Percentiles rank a stretch among this genome's conserved stretches.
Evolutionary conservation across 2,113 vertebrate species (phyloP).

Genomic region (Sinosuthora webbiana): DNA sequence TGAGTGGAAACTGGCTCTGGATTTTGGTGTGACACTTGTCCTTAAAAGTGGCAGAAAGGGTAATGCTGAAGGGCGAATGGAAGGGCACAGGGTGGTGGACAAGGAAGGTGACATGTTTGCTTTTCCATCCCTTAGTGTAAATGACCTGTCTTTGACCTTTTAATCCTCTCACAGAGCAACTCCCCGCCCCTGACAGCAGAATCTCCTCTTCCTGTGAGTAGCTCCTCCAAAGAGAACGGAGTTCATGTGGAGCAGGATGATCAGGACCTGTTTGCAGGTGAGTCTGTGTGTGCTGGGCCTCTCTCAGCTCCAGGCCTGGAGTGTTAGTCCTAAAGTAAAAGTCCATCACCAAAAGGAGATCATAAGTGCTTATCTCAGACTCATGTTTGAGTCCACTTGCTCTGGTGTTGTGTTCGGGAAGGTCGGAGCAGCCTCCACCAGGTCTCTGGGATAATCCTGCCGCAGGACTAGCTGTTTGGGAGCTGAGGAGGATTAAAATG

Average conservation of each 20-base stretch:
- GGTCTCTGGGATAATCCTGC: background rate
- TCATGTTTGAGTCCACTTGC: fast-evolving
- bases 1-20: background rate
- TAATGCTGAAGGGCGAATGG: background rate
- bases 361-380: background rate
- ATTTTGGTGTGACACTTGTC: background rate
- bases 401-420: background rate
- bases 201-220: conserved; percentile 46
- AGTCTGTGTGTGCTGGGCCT: background rate
- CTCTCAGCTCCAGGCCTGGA: background rate
- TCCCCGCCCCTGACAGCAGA: conserved; percentile 27
- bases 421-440: background rate
- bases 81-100: background rate
- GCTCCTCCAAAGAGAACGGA: conserved; percentile 83
- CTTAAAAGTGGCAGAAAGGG: background rate
- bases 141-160: background rate
- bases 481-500: background rate
- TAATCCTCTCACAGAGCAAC: conserved; percentile 56
- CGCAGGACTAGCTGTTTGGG: background rate
- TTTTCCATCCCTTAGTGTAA: background rate
- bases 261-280: conserved; percentile 90
- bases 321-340: background rate
- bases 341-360: background rate
- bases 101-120: background rate
- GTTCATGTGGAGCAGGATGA: conserved; percentile 84